Evolutionary conservation across 1,140 invertebrate species (phyloP).

Genomic region (Caerostris darwini): DNA sequence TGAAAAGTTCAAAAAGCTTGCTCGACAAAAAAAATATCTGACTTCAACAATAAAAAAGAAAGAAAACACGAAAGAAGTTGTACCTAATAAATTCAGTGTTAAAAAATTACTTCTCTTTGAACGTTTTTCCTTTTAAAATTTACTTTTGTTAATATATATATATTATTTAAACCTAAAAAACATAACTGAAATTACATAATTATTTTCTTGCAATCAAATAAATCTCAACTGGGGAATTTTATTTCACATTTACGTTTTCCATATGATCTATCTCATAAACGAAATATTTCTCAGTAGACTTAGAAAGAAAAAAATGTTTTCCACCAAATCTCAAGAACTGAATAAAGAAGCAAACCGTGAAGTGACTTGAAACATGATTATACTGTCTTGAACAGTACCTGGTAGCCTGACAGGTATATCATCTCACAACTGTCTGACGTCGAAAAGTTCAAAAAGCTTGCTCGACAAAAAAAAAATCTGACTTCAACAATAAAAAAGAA

Average conservation of each 20-base stretch:
- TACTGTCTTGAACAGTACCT: slow-evolving; percentile 54
- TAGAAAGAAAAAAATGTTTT: too few species aligned
- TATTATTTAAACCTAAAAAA: too few species aligned
- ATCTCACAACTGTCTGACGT: slow-evolving; percentile 27
- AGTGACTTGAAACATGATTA: slow-evolving; percentile 55
- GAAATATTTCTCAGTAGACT: too few species aligned
- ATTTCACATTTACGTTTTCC: too few species aligned
- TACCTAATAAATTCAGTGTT: slow-evolving; percentile 57
- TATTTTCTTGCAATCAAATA: too few species aligned
- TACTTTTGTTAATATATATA: slow-evolving; percentile 61
- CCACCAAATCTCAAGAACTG: too few species aligned
- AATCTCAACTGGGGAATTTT: too few species aligned
- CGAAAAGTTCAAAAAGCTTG: slow-evolving; percentile 25
- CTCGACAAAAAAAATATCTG: slow-evolving; percentile 2
- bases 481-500: too few species aligned
- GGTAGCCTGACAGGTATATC: slow-evolving; percentile 53
- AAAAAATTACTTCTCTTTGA: slow-evolving; percentile 32
- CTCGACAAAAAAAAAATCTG: slow-evolving; percentile 7
- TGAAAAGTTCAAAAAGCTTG: slow-evolving; percentile 24
- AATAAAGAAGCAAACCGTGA: slow-evolving; percentile 43
- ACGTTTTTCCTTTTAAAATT: slow-evolving; percentile 30
- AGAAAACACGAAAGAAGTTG: too few species aligned
- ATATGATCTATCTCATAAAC: too few species aligned
- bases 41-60: too few species aligned
- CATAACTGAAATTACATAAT: too few species aligned